Conservation (phyloP, 1,140 invertebrate species). For the Anagrus nilaparvatae region DNA sequence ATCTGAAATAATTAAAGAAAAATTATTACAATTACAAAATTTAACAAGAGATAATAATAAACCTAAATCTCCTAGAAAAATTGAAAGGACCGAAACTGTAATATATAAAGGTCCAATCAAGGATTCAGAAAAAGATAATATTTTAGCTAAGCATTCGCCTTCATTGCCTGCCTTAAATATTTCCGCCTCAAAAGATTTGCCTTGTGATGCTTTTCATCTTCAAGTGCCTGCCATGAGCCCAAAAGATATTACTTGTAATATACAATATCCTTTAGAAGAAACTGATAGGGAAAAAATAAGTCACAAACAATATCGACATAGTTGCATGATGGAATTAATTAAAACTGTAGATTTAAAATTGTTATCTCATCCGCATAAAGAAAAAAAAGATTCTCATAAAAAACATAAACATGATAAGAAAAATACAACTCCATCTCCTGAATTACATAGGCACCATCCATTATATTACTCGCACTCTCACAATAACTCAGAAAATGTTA, state of each 20-base stretch:
- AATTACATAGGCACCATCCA: too few relatives aligned
- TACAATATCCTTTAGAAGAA: conserved; percentile 5
- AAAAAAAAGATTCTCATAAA: conserved; percentile 7
- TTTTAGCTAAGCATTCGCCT: neutral
- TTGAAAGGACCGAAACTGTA: conserved; percentile 28
- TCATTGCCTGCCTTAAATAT: neutral
- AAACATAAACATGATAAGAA: neutral
- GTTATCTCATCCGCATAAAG: conserved; percentile 21
- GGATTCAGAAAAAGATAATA: neutral
- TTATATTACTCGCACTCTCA: too few relatives aligned
- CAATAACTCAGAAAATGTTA: too few relatives aligned
- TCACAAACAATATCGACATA: conserved; percentile 19
- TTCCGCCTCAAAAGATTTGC: neutral
- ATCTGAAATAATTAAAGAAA: too few relatives aligned
- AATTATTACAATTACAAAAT: too few relatives aligned
- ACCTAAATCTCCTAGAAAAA: conserved; percentile 18
- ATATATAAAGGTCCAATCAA: conserved; percentile 31
- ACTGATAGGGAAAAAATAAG: conserved; percentile 2
- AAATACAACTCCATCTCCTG: conserved; percentile 7
- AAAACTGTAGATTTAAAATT: conserved; percentile 34
- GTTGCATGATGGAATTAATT: conserved; percentile 34
- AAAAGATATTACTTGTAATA: conserved; percentile 6
- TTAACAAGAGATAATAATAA: conserved; percentile 11
- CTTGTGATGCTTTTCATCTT: conserved; percentile 12
- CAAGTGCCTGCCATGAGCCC: conserved; percentile 3